Evolutionary conservation across 2,888 invertebrate genomes (phyloP), one percentile per base, ranked within the genome.

Genomic region (Apotomis turbidana): DNA sequence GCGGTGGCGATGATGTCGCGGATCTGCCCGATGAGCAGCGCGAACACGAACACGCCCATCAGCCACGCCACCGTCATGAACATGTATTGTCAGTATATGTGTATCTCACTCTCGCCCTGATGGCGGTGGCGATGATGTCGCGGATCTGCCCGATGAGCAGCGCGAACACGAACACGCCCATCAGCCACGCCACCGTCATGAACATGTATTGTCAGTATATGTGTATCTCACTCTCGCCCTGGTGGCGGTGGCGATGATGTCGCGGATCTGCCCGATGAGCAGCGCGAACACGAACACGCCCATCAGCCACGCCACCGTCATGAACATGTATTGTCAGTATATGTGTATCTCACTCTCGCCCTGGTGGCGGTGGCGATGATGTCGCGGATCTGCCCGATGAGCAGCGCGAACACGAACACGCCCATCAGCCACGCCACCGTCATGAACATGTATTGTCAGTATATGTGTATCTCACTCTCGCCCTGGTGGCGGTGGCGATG

Each of bases 31-130:
- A 99, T 98, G 9, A 99, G 94, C 79, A 99, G 90, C 13, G 99
- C 99, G 85, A 99, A 98, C 0, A 99, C 97, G 83, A 99, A 99
- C 0, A 99, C 98, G 0, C 99, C 99, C 95, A 97, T 97, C 76
- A 99, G 90, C 98, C 98, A 99, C 44, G 97, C 97, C 70, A 96
- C 95, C 0, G 97, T 98, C 98, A 99, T 99, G 87, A 97, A 98
- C 84, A 97, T 83, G 80, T 97, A 97, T 87, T 99, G 27, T 27
- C 27, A 27, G 27, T 2, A 27, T 27, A 27, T 27, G 27, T 27
- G 27, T 27, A 27, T 27, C 83, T 82, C 70, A 94, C 94, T 84
- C 90, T 94, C 5, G 95, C 95, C 75, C 96, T 94, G 0, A 97
- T 97, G 0, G 98, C 98, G 1, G 97, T 97, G 0, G 97, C 97